A percentile compares a stretch with the other conserved stretches of the same genome.
Conservation (phyloP, 2,113 vertebrate genomes). For the Nothocercus nigrocapillus region DNA sequence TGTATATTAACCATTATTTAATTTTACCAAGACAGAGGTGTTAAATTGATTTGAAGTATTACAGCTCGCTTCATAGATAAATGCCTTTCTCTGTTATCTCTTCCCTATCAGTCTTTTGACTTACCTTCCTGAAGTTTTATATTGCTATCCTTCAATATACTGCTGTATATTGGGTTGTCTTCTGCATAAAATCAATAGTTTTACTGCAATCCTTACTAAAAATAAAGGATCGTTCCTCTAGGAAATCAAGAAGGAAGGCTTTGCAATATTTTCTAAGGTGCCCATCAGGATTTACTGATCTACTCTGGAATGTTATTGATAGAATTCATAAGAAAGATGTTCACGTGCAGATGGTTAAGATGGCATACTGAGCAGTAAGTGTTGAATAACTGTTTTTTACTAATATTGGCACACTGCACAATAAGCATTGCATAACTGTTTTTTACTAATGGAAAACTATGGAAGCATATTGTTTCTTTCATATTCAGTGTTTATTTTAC, state of each 20-base stretch:
- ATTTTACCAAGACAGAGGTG: not conserved
- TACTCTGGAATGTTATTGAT: not conserved
- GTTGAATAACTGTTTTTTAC: not conserved
- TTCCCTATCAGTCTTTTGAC: not conserved
- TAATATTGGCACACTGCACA: not conserved
- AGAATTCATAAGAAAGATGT: not conserved
- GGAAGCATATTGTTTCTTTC: conserved; percentile 35
- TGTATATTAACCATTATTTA: not conserved
- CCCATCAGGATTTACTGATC: not conserved
- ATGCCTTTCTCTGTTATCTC: not conserved
- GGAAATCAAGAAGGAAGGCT: not conserved
- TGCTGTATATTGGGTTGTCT: not conserved
- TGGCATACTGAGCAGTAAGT: not conserved
- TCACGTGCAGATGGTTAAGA: not conserved
- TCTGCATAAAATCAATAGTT: not conserved
- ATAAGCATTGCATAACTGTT: not conserved
- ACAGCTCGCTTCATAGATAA: not conserved
- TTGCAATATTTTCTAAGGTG: not conserved
- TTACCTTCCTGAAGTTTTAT: not conserved
- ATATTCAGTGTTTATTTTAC: conserved; percentile 26
- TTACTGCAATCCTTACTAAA: not conserved
- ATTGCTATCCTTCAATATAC: not conserved
- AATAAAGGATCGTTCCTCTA: not conserved
- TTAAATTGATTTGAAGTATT: not conserved
- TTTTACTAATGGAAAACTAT: conserved; percentile 45